Evolutionary conservation across 2,113 vertebrate genomes (phyloP).

Genomic region (Abramis brama): DNA sequence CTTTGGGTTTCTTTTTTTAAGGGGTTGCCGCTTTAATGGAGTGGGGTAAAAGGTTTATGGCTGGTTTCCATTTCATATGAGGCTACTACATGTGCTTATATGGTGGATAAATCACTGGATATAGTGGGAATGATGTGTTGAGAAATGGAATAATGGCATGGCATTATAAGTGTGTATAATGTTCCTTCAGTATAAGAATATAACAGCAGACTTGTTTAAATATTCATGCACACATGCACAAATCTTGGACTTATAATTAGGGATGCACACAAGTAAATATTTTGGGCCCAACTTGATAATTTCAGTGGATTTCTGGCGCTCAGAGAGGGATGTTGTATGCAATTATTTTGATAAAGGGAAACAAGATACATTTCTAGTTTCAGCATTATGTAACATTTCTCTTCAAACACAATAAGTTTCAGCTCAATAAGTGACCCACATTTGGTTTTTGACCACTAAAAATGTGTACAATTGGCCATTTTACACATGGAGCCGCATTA

Average conservation of each 20-base stretch:
- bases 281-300: background rate
- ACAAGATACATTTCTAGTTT: too few species aligned
- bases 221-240: conserved; percentile 9
- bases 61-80: conserved; percentile 4
- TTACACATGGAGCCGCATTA: too few species aligned
- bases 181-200: background rate
- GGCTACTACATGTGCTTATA: background rate
- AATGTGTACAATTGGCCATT: too few species aligned
- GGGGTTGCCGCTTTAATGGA: background rate
- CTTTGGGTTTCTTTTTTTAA: background rate
- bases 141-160: background rate
- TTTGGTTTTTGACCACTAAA: too few species aligned
- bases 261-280: background rate
- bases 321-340: too few species aligned
- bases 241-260: background rate
- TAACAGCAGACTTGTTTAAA: background rate
- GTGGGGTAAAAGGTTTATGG: conserved; percentile 16
- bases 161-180: background rate
- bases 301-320: too few species aligned
- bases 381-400: too few species aligned
- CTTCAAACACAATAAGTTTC: too few species aligned
- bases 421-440: too few species aligned
- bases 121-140: background rate
- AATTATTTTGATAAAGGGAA: too few species aligned
- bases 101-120: background rate